Evolutionary conservation across 1,140 invertebrate genomes (phyloP).

Genomic region (Cephus cinctus): DNA sequence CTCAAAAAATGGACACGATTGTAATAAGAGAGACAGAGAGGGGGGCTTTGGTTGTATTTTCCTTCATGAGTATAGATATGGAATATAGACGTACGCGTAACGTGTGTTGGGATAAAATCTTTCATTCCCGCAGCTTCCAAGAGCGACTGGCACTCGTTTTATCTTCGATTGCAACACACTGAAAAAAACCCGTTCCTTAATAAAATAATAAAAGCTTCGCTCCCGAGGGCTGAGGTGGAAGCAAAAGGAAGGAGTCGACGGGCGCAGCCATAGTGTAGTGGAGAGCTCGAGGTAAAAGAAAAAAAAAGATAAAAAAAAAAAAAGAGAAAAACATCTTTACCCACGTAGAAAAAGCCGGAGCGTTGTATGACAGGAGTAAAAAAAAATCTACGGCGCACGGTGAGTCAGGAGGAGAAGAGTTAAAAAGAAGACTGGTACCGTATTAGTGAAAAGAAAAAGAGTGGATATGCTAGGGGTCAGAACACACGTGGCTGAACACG

Average conservation of each 20-base stretch:
- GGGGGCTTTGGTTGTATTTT: too few relatives aligned
- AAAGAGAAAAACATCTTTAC: not conserved
- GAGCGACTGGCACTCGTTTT: conserved; percentile 22
- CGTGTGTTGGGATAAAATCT: not conserved
- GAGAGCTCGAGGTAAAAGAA: too few relatives aligned
- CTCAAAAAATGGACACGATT: too few relatives aligned
- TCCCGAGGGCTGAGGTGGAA: conserved; percentile 8
- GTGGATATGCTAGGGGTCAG: conserved; percentile 21
- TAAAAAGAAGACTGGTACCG: not conserved
- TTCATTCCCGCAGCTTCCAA: conserved; percentile 14
- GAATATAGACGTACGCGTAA: too few relatives aligned
- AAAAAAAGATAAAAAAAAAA: not conserved
- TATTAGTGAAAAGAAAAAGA: conserved; percentile 18
- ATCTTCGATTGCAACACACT: conserved; percentile 30
- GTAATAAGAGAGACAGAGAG: too few relatives aligned
- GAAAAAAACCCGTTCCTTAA: conserved; percentile 44
- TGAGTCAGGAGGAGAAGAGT: conserved; percentile 28
- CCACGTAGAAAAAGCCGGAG: not conserved
- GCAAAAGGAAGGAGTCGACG: conserved; percentile 4
- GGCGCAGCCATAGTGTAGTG: not conserved
- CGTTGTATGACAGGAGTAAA: conserved; percentile 24
- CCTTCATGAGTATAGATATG: too few relatives aligned
- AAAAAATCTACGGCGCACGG: conserved; percentile 19
- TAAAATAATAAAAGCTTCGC: conserved; percentile 45
- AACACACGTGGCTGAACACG: conserved; percentile 50